phyloP scores from a whole-genome alignment of 2,797 vertebrate species.

The Myotis pilosus region DNA sequence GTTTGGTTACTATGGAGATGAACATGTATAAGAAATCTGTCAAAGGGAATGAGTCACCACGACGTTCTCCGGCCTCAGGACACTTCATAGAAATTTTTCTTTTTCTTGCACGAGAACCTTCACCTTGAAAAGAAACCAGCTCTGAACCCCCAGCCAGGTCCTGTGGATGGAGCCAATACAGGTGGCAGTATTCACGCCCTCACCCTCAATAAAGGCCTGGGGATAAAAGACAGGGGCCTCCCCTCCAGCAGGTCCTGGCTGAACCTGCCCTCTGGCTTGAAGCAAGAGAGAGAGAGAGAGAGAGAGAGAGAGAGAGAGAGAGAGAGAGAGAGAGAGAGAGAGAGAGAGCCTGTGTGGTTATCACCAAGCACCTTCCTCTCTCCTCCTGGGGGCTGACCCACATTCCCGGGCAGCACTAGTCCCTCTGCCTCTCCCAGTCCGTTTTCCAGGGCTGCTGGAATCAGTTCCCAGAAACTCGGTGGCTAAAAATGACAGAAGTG shows the following conservation, averaged over 20 bases:
- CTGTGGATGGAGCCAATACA: neutral
- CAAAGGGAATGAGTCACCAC: slow-evolving; percentile 49
- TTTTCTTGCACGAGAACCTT: slow-evolving; percentile 9
- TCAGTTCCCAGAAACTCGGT: neutral
- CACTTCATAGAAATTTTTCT: slow-evolving; percentile 27
- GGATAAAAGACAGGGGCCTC: neutral
- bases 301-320: neutral
- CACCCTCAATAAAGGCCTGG: neutral
- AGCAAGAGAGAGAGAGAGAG: neutral
- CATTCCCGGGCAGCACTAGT: rapidly evolving
- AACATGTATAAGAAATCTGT: slow-evolving; percentile 13
- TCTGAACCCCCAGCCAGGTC: neutral
- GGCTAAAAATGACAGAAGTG: neutral
- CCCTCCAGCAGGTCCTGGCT: neutral
- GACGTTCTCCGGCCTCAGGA: neutral
- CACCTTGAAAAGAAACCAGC: neutral
- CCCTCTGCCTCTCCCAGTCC: neutral
- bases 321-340: rapidly evolving
- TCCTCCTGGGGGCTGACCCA: rapidly evolving
- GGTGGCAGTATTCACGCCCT: neutral
- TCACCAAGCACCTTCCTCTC: neutral
- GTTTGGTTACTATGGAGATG: slow-evolving; percentile 45
- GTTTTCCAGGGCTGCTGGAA: neutral
- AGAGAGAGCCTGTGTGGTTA: rapidly evolving
- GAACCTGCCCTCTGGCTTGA: neutral